Evolutionary conservation across 2,888 invertebrate species (phyloP), one percentile per base, ranked within the genome.

Genomic region (Torymus texanus): DNA sequence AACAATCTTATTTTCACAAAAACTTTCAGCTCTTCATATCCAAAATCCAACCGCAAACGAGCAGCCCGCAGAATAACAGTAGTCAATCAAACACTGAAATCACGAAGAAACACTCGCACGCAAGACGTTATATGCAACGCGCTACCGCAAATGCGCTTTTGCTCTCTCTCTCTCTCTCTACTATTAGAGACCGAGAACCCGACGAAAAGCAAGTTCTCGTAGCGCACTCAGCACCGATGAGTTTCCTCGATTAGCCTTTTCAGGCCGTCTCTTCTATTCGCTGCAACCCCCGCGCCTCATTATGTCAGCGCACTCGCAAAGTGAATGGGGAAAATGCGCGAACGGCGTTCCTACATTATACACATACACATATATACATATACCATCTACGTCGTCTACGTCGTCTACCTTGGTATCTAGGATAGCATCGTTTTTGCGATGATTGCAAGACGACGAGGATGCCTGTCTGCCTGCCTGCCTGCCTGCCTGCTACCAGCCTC

Each of bases 231-330:
- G 5, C 8, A 16, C 70, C 75, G 71, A 78, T 73, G 78, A 67
- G 72, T 67, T 73, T 73, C 61, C 67, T 61, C 29, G 59, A 78
- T 78, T 68, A 78, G 73, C 56, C 53, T 61, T 73, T 67, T 68
- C 51, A 78, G 18, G 58, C 21, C 62, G n/a, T 16, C 76, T 41
- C 53, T 8, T 8, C 41, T 8, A 41, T 8, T 8, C 41, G 5
- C 8, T 8, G 8, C 5, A 8, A 8, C 5, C 41, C 41, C 41
- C 41, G 5, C 29, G 72, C 59, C 72, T 78, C 51, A 72, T 78
- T 72, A 78, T 67, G 65, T 41, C 58, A 58, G 70, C 58, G 63
- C 56, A 18, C 56, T 29, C 41, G 11, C 66, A 75, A 75, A 75
- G 75, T 29, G 74, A 72, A 72, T 62, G 16, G 72, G 21, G 55